Conservation (phyloP, 2,113 vertebrate genomes). For the Fulmarus glacialis region DNA sequence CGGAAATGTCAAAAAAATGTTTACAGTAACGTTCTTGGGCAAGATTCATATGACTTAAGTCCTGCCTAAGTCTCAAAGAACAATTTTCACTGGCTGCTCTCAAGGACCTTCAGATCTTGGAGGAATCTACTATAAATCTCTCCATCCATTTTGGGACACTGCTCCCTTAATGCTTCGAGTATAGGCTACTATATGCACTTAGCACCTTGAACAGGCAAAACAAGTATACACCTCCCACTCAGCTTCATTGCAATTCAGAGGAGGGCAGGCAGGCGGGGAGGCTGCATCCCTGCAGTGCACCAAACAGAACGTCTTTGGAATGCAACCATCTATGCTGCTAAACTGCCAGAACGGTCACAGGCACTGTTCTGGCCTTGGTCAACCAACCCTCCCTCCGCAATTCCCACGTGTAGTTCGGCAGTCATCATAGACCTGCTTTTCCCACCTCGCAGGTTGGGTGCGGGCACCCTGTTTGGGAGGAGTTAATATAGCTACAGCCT, state of each 20-base stretch:
- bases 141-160: not conserved
- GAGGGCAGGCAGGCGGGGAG: not conserved
- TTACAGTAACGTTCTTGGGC: not conserved
- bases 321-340: not conserved
- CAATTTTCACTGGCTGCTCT: not conserved
- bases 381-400: rapidly evolving
- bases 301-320: not conserved
- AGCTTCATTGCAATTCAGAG: not conserved
- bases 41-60: not conserved
- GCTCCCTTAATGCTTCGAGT: not conserved
- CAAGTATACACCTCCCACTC: not conserved
- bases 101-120: not conserved
- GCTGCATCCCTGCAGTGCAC: not conserved
- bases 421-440: not conserved
- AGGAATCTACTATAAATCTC: not conserved
- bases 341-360: not conserved
- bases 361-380: not conserved
- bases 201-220: not conserved
- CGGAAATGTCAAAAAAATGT: not conserved
- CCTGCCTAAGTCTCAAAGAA: not conserved
- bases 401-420: rapidly evolving
- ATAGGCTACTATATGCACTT: not conserved
- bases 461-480: not conserved
- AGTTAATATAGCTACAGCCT: not conserved
- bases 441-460: not conserved